Base-by-base conservation (phyloP, 2,113 vertebrate genomes). In the Lamprotornis superbus region DNA sequence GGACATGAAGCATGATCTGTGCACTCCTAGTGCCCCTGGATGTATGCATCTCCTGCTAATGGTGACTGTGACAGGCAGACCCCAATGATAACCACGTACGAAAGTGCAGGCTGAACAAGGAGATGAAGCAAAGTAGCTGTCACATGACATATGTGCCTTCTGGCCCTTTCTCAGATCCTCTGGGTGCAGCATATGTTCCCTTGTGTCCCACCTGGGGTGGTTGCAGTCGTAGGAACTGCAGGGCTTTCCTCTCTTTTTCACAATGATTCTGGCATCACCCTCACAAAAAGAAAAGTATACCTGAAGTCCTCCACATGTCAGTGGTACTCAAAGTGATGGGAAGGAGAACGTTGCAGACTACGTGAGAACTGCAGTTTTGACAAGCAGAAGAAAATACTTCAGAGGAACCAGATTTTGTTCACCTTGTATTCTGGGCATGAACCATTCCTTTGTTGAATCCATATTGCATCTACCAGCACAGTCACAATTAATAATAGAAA, bases 71-170 rank as follows among this genome's bases (percentile, higher is more conserved):
- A 74, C 73, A 80, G 64, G 22, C 50, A 81, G 73, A 67, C 27
- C 25, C 28, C 8, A 8, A 2, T 24, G 33, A 20, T 27, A 87
- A 47, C 18, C 0, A 0, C 1, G 2, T 18, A 28, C 59, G 60
- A 55, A 83, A 76, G 24, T 40, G 22, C 57, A 64, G 37, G 50
- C n/a, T 86, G 46, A 74, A 37, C 1, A 0, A 8, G 8, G 56
- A 82, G 13, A 28, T 11, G 33, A 65, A 77, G 55, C 40, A 65
- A 84, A 78, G 21, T 39, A 67, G 33, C 16, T 55, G 33, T 46
- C 46, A 31, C 8, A 8, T 13, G 11, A 70, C 9, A 16, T 31
- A 16, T 5, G 15, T 56, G 42, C 20, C 39, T 40, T 31, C 46
- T 7, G 18, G 17, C 25, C 28, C 46, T 67, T 37, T 61, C 50